phyloP scores from a whole-genome alignment of 2,888 invertebrate genomes.

The Coleophora deauratella region DNA sequence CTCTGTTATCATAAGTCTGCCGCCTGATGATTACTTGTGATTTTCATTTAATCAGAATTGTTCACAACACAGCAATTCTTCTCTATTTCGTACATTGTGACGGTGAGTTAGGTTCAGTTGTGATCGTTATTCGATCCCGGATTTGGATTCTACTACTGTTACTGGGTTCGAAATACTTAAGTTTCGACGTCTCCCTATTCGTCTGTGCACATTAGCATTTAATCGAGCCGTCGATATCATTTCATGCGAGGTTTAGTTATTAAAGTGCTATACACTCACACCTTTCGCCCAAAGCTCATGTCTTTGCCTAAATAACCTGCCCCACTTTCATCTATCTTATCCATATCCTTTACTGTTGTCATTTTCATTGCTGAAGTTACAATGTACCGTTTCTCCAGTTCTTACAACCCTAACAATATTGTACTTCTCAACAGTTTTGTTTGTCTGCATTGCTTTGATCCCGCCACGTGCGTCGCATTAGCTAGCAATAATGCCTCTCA shows the following conservation, averaged over 20 bases:
- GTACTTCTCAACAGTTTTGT: slow-evolving; percentile 62
- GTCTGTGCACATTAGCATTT: no score
- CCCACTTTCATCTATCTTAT: slow-evolving; percentile 27
- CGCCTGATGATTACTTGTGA: no score
- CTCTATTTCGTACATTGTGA: slow-evolving; percentile 29
- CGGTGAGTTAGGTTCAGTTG: slow-evolving; percentile 16
- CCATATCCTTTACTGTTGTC: slow-evolving; percentile 6
- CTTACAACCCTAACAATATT: slow-evolving; percentile 49
- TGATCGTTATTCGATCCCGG: no score
- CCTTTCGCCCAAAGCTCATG: no score
- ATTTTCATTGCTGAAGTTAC: not conserved
- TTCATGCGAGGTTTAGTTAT: no score
- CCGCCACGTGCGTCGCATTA: slow-evolving; percentile 1
- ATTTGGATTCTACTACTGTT: slow-evolving; percentile 23
- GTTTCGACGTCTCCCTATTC: no score
- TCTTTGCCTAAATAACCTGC: slow-evolving; percentile 15
- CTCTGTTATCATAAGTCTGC: no score
- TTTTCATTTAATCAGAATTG: no score
- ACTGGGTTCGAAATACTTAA: slow-evolving; percentile 22
- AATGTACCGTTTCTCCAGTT: not conserved
- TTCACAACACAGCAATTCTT: no score
- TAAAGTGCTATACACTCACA: no score
- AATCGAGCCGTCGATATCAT: no score
- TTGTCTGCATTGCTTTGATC: slow-evolving; percentile 16
- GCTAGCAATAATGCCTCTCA: not conserved